Conservation (phyloP, 2,113 vertebrate genomes). For the Gracilinanus agilis region DNA sequence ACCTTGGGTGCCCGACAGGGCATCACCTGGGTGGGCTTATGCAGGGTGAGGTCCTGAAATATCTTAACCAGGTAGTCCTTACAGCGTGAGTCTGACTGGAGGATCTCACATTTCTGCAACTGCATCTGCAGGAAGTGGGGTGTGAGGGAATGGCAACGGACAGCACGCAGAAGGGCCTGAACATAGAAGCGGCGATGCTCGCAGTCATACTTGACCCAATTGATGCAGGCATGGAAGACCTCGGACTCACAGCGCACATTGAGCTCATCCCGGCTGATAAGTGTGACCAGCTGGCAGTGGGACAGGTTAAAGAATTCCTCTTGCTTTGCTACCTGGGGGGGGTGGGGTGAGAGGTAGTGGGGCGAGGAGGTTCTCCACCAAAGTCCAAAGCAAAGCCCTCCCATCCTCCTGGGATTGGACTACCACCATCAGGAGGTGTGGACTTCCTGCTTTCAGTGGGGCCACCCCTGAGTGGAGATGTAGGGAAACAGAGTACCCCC, state of each 20-base stretch:
- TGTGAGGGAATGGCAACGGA: conserved; percentile 95
- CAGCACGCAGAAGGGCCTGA: conserved; percentile 93
- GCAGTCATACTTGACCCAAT: conserved; percentile 95
- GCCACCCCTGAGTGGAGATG: neutral
- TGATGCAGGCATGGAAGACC: conserved; percentile 96
- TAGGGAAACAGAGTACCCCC: neutral
- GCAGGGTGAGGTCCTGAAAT: conserved; percentile 95
- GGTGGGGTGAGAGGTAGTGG: neutral
- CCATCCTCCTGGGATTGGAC: neutral
- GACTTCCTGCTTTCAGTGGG: neutral
- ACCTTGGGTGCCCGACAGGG: conserved; percentile 91
- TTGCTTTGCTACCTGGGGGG: conserved; percentile 91
- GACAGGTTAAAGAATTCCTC: conserved; percentile 97
- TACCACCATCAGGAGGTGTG: neutral
- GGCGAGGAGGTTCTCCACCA: neutral
- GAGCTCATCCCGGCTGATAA: conserved; percentile 95
- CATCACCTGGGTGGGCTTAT: conserved; percentile 89
- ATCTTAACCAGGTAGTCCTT: conserved; percentile 95
- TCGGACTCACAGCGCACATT: conserved; percentile 98
- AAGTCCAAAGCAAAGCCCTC: neutral
- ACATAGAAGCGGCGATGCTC: conserved; percentile 90
- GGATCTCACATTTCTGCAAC: conserved; percentile 91
- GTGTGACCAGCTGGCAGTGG: conserved; percentile 94
- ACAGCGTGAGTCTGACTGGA: conserved; percentile 91
- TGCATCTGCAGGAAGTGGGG: conserved; percentile 95